Evolutionary conservation across 2,797 vertebrate species (phyloP).

Genomic region (Phalloptychus januarius): DNA sequence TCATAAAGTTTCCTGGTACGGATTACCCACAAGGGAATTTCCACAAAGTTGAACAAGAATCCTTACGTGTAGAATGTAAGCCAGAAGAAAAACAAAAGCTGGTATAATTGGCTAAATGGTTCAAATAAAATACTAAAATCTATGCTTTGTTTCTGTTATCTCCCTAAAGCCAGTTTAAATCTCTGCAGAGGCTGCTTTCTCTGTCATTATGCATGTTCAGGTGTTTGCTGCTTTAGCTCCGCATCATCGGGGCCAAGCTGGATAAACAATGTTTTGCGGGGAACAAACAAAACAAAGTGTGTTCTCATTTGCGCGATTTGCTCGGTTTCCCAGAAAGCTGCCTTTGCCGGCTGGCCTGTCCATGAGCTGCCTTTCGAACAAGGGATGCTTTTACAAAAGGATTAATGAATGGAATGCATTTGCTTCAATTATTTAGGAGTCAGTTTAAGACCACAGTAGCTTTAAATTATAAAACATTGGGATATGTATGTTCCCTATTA

Average conservation of each 20-base stretch:
- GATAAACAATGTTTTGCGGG: constrained; percentile 57
- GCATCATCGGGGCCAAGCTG: constrained; percentile 43
- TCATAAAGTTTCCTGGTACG: neutral
- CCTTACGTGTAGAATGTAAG: neutral
- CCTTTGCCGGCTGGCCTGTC: constrained; percentile 36
- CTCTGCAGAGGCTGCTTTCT: constrained; percentile 8
- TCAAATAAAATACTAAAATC: constrained; percentile 25
- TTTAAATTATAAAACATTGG: constrained; percentile 63
- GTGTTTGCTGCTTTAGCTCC: constrained; percentile 58
- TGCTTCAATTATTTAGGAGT: constrained; percentile 65
- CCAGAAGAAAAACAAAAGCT: constrained; percentile 12
- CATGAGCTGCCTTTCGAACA: constrained; percentile 49
- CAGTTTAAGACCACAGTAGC: constrained; percentile 61
- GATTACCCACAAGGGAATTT: constrained; percentile 14
- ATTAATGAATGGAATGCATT: constrained; percentile 63
- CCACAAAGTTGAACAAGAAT: neutral
- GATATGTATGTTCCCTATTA: constrained; percentile 64
- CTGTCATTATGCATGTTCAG: constrained; percentile 65
- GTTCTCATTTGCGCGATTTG: constrained; percentile 36
- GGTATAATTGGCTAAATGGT: neutral
- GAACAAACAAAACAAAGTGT: constrained; percentile 57
- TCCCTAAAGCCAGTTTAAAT: constrained; percentile 25
- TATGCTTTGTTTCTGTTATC: constrained; percentile 4
- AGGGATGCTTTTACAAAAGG: constrained; percentile 49
- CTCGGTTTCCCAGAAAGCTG: constrained; percentile 46